A percentile compares a stretch with the other conserved stretches of the same genome.
These are phyloP conservation scores for Siniperca scherzeri DNA, from an alignment of 2,797 vertebrate genomes.

Conservation along the genomic window DNA sequence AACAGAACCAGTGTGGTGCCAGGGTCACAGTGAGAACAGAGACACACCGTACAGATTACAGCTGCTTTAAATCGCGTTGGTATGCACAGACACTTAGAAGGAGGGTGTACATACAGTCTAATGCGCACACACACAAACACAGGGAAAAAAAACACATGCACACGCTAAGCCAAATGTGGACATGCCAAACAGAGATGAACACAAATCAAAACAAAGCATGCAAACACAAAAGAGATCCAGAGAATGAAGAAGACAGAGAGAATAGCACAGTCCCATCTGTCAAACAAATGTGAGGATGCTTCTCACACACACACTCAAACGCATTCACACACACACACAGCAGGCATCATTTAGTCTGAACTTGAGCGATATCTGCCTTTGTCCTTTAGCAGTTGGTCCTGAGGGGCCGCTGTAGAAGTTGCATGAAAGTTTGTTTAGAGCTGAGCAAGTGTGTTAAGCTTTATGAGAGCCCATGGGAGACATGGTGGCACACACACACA, in stretches of 20 bases:
- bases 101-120: slow-evolving; percentile 20
- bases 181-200: slow-evolving; percentile 79
- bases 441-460: slow-evolving; percentile 81
- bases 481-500: slow-evolving; percentile 60
- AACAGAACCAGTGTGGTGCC: slow-evolving; percentile 58
- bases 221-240: slow-evolving; percentile 79
- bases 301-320: slow-evolving; percentile 34
- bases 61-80: slow-evolving; percentile 34
- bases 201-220: slow-evolving; percentile 80
- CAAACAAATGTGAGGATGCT: slow-evolving; percentile 78
- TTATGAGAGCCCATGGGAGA: slow-evolving; percentile 80
- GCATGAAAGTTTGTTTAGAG: slow-evolving; percentile 83
- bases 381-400: slow-evolving; percentile 79
- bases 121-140: slow-evolving; percentile 8
- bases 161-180: slow-evolving; percentile 71
- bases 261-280: slow-evolving; percentile 82
- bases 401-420: slow-evolving; percentile 76
- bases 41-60: slow-evolving; percentile 33
- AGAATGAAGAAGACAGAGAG: slow-evolving; percentile 77
- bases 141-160: slow-evolving; percentile 31
- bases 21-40: slow-evolving; percentile 40
- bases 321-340: slow-evolving; percentile 29
- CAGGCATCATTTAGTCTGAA: slow-evolving; percentile 76
- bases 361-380: slow-evolving; percentile 80
- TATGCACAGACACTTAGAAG: slow-evolving; percentile 44